phyloP scores from a whole-genome alignment of 1,140 invertebrate genomes.

The Drosophila arizonae region DNA sequence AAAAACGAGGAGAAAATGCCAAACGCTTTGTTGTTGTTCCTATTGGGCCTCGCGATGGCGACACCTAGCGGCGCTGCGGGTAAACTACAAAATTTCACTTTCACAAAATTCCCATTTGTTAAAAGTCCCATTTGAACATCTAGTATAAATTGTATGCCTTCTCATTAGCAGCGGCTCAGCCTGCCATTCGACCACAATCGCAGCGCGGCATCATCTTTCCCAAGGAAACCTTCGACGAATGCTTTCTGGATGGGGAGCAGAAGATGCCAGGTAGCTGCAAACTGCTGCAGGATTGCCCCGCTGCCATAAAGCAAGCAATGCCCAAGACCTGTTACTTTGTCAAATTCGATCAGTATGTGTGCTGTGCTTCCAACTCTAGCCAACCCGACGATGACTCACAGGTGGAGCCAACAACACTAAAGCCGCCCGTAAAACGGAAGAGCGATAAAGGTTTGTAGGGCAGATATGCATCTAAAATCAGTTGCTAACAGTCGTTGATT shows the following conservation, averaged over 20 bases:
- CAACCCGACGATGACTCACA: background rate
- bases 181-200: slow-evolving; percentile 49
- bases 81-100: slow-evolving; percentile 9
- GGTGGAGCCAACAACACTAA: slow-evolving; percentile 10
- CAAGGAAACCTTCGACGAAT: slow-evolving; percentile 68
- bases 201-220: slow-evolving; percentile 69
- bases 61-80: background rate
- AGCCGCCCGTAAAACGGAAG: slow-evolving; percentile 18
- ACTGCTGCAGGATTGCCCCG: slow-evolving; percentile 58
- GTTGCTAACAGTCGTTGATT: no score
- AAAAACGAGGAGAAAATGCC: slow-evolving; percentile 13
- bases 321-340: slow-evolving; percentile 78
- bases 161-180: slow-evolving; percentile 31
- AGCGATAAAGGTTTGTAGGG: slow-evolving; percentile 49
- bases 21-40: slow-evolving; percentile 13
- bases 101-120: background rate
- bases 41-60: background rate
- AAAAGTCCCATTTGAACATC: no score
- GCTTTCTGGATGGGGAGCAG: slow-evolving; percentile 49
- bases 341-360: slow-evolving; percentile 74
- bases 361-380: slow-evolving; percentile 47
- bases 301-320: slow-evolving; percentile 39
- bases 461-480: no score
- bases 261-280: slow-evolving; percentile 53
- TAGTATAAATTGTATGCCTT: slow-evolving; percentile 1